Evolutionary conservation across 2,888 invertebrate genomes (phyloP).

Genomic region (Drosophila sordidula): DNA sequence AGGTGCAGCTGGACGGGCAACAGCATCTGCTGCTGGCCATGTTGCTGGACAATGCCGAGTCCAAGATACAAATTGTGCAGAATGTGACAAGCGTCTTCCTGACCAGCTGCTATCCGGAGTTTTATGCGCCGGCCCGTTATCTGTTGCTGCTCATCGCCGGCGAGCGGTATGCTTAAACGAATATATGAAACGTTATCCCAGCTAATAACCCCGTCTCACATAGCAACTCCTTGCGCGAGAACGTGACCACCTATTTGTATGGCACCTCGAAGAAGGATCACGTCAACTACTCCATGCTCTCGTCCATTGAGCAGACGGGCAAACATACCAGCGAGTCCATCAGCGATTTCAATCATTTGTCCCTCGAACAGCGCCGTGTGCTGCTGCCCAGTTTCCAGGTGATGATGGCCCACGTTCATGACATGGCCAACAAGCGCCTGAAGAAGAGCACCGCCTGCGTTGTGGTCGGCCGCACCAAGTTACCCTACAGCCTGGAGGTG

Average conservation of each 20-base stretch:
- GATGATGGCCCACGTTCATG: conserved; percentile 90
- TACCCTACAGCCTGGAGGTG: conserved; percentile 90
- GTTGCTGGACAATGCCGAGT: conserved; percentile 90
- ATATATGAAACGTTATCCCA: not conserved
- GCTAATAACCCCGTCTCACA: not conserved
- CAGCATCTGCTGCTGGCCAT: conserved; percentile 87
- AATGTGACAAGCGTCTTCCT: conserved; percentile 94
- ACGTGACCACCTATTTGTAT: conserved; percentile 87
- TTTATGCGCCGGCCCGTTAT: conserved; percentile 93
- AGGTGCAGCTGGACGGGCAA: conserved; percentile 82
- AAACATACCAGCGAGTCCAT: conserved; percentile 69
- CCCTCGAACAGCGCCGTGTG: conserved; percentile 84
- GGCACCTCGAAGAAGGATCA: conserved; percentile 88
- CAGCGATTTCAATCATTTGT: conserved; percentile 82
- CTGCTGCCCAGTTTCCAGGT: conserved; percentile 90
- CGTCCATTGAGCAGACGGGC: conserved; percentile 84
- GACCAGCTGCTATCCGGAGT: conserved; percentile 91
- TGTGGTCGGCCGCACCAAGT: conserved; percentile 88
- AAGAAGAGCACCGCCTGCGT: conserved; percentile 87
- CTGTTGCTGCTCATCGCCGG: conserved; percentile 93
- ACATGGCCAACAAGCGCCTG: conserved; percentile 88
- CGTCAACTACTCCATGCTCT: conserved; percentile 85
- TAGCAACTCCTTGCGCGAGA: conserved; percentile 84
- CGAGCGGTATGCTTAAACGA: conserved; percentile 88
- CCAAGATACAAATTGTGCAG: conserved; percentile 91